Evolutionary conservation across 2,888 invertebrate genomes (phyloP), one percentile per base, ranked within the genome.

Genomic region (Thymelicus lineola): DNA sequence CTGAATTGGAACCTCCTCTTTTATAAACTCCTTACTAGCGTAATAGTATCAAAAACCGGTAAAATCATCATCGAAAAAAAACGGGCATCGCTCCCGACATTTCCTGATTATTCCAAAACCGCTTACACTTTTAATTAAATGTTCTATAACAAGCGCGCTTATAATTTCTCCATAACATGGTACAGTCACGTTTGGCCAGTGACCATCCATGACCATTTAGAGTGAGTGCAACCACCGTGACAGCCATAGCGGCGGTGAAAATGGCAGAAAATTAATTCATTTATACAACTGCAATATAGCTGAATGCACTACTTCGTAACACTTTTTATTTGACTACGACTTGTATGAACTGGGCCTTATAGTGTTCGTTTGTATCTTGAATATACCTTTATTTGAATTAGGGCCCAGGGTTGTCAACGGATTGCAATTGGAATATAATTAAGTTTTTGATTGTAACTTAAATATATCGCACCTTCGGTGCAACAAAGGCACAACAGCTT

Each of bases 211-310:
- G 55, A 61, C 67, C 67, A 68, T 68, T 68, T 68, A 68, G 67
- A 68, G 67, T 67, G 67, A 35, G 55, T 17, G n/a, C 67, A 68
- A 46, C 53, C 53, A 61, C 74, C 67, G 67, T 68, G 67, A 68
- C 61, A 28, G 55, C 82, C 82, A 82, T 86, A 82, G 81, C 80
- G 81, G 82, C 83, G 82, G 89, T 86, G 89, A 89, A 89, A 90
- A 90, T 86, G 87, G 88, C 86, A 88, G 86, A 86, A 87, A 87
- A 90, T 88, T 86, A 88, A 90, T 90, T 87, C 85, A 88, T 89
- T 85, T 88, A 86, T 84, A 86, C 76, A 42, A 57, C 57, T 62
- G 57, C 62, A 42, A 57, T 68, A 46, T 42, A 15, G 58, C 59
- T 66, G 7, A 61, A 14, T 50, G 36, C 36, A 36, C 42, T 57